Percentiles rank a stretch among this genome's conserved stretches.
phyloP scores from a whole-genome alignment of 2,113 vertebrate species.

The Craseonycteris thonglongyai region DNA sequence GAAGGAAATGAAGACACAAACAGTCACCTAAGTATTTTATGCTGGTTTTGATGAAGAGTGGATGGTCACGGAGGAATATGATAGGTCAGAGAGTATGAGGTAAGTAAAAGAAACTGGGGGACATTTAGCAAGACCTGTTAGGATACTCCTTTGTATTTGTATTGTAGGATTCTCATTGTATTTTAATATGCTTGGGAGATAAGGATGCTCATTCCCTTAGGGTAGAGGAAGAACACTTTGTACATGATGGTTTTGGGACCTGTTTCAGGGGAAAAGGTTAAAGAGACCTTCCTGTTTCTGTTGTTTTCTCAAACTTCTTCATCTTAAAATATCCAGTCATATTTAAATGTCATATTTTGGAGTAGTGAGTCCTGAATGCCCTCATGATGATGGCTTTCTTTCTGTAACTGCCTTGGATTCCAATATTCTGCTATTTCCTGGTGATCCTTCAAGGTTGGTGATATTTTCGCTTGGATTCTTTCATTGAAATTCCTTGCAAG shows the following conservation, averaged over 20 bases:
- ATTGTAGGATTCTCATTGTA: neutral
- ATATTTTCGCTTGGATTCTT: neutral
- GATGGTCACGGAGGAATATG: neutral
- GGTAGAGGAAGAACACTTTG: neutral
- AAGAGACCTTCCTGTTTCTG: neutral
- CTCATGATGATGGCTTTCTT: neutral
- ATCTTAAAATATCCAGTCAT: neutral
- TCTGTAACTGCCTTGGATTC: neutral
- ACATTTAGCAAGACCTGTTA: neutral
- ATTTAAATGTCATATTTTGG: neutral
- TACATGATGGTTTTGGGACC: neutral
- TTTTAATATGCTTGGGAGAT: neutral
- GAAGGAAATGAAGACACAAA: neutral
- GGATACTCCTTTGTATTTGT: no score
- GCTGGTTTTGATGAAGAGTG: neutral
- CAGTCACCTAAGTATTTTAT: neutral
- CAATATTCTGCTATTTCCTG: neutral
- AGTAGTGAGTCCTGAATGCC: neutral
- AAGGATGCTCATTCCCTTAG: neutral
- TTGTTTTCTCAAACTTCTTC: neutral
- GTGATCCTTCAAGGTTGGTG: neutral
- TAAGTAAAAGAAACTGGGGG: neutral
- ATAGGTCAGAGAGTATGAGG: neutral
- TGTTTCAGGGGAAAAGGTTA: neutral
- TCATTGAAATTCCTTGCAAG: neutral